Evolutionary conservation across 2,113 vertebrate genomes (phyloP), one percentile per base, ranked within the genome.

Genomic region (Rallus limicola): DNA sequence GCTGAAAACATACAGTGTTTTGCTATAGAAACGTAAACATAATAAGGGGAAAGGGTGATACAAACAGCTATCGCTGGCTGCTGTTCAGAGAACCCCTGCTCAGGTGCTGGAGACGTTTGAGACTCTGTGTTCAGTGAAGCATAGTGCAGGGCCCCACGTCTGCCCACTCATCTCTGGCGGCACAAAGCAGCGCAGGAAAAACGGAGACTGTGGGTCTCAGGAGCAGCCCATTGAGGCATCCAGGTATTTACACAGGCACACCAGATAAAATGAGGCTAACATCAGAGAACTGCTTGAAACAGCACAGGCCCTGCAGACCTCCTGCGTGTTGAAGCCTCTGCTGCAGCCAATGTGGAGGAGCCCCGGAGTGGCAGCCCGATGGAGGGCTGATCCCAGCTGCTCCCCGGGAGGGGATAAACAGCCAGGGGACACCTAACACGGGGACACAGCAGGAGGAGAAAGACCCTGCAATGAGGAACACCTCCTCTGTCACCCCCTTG

Each of bases 21-120:
- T 94, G 75, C 90, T 91, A 91, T 55, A 94, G 86, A 96, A 90
- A 92, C 70, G 82, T 95, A 96, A 97, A 97, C 94, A 96, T 53
- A 82, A 40, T 59, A 88, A 92, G 75, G 88, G 65, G 83, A 70
- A 91, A 87, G 79, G 44, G 76, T 44, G 64, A 78, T 58, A 87
- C 78, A 81, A 91, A 91, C 5, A 90, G 69, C 42, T 79, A 82
- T 82, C 75, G 91, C 81, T 67, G 82, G 82, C 82, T 4, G 16
- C 76, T 75, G 62, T 15, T 95, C 79, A 82, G 86, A 36, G 92
- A 38, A 91, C 93, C 9, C 6, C 3, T 20, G 3, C 76, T 87
- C 71, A 80, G 94, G 85, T 93, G 88, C 63, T 72, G 52, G 60
- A 75, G 79, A 55, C 40, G 6, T 29, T 44, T 70, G 46, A 95